Evolutionary conservation across 2,888 invertebrate species (phyloP), one percentile per base, ranked within the genome.

Genomic region (Vanessa cardui): DNA sequence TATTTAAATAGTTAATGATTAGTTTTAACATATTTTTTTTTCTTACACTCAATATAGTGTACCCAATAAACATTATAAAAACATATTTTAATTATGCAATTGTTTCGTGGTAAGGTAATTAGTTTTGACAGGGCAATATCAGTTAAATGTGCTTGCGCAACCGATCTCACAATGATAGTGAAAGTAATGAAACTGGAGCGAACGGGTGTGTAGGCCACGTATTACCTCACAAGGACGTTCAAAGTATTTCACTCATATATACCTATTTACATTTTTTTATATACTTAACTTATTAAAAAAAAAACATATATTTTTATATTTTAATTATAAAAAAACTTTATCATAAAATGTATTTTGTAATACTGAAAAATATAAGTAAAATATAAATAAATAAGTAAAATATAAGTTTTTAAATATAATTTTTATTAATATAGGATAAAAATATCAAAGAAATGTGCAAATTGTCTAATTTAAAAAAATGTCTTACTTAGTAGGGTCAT

Each of bases 161-260:
- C 77, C 76, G 76, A 76, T 82, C 81, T 81, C 76, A 88, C 88
- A 90, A 88, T 88, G 86, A 86, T 86, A 87, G 91, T 91, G 91
- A 92, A 92, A 91, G 92, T 90, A 80, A 76, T 78, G 77, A 84
- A 89, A 88, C 87, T 89, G 88, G 88, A 88, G 85, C 89, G 75
- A 84, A 82, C 85, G 83, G 87, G 87, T 86, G 86, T 84, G 85
- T 82, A 79, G 64, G 76, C 64, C 73, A 69, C 73, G 74, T 76
- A 79, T 87, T 87, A 86, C 85, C 77, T 80, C 85, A 86, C 90
- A 91, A 91, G 92, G 91, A 90, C 92, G 86, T 81, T 80, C 69
- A 69, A 78, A 75, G 74, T 80, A 79, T 80, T 83, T 82, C 80
- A 64, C 60, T 69, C 71, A 64, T 50, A 70, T 66, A 64, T 63